Evolutionary conservation across 2,797 vertebrate genomes (phyloP).

Genomic region (Gymnoscopelus braueri): DNA sequence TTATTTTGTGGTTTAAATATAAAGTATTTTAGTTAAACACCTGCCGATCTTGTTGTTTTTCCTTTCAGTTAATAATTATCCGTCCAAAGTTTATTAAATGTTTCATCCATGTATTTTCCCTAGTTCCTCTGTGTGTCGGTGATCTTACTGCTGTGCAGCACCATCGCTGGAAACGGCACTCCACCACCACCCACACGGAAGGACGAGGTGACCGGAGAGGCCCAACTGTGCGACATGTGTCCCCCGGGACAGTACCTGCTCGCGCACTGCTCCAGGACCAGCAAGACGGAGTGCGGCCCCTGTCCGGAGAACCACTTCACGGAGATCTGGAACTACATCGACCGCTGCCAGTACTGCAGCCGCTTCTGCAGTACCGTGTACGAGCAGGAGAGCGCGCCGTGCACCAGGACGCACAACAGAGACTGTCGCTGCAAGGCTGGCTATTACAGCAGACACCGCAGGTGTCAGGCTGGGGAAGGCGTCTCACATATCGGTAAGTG

Average conservation of each 20-base stretch:
- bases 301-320: constrained; percentile 76
- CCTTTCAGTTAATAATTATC: no score
- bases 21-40: no score
- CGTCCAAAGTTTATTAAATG: no score
- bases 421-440: constrained; percentile 76
- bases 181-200: constrained; percentile 52
- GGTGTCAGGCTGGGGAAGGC: constrained; percentile 50
- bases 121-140: background rate
- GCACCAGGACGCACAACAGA: constrained; percentile 71
- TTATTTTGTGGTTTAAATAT: no score
- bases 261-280: constrained; percentile 54
- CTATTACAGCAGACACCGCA: constrained; percentile 60
- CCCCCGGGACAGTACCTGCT: constrained; percentile 72
- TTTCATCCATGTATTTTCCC: background rate
- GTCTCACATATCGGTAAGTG: constrained; percentile 53
- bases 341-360: constrained; percentile 77
- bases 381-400: constrained; percentile 69
- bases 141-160: background rate
- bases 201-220: constrained; percentile 40
- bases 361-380: constrained; percentile 67
- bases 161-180: no score
- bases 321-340: constrained; percentile 80
- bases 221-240: constrained; percentile 70
- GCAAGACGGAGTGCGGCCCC: constrained; percentile 33
- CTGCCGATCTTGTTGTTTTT: no score